phyloP scores from a whole-genome alignment of 2,113 vertebrate species.

The Philantomba maxwellii region DNA sequence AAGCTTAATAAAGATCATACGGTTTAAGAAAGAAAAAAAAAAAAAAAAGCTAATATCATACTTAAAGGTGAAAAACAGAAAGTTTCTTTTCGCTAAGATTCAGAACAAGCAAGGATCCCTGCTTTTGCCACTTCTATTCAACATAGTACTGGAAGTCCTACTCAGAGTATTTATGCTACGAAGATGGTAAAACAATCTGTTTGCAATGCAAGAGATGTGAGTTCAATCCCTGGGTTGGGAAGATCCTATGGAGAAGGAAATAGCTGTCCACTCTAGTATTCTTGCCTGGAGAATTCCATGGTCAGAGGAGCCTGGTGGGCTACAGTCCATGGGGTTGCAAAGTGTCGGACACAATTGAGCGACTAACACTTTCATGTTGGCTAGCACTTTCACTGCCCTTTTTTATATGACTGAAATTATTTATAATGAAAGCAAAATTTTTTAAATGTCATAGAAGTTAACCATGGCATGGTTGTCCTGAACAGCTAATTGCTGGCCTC shows the following conservation, averaged over 20 bases:
- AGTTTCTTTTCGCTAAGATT: background rate
- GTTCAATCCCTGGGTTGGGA: background rate
- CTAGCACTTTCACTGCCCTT: background rate
- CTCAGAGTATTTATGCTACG: background rate
- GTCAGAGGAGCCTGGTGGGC: background rate
- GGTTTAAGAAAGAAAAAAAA: background rate
- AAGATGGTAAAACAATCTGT: background rate
- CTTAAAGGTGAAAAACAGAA: background rate
- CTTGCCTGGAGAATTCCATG: background rate
- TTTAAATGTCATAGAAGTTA: background rate
- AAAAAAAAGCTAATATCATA: background rate
- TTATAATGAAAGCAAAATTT: background rate
- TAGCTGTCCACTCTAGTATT: background rate
- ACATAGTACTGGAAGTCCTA: background rate
- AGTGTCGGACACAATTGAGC: background rate
- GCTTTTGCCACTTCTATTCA: background rate
- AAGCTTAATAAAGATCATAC: background rate
- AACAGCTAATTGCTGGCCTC: background rate
- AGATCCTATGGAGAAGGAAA: background rate
- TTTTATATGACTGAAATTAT: background rate
- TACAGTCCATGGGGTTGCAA: background rate
- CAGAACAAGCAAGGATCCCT: background rate
- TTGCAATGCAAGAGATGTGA: background rate
- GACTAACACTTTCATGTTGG: background rate
- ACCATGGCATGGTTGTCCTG: background rate